These are phyloP conservation scores for Brachyalestes nurse DNA, from an alignment of 2,797 vertebrate genomes.

Conservation along the genomic window DNA sequence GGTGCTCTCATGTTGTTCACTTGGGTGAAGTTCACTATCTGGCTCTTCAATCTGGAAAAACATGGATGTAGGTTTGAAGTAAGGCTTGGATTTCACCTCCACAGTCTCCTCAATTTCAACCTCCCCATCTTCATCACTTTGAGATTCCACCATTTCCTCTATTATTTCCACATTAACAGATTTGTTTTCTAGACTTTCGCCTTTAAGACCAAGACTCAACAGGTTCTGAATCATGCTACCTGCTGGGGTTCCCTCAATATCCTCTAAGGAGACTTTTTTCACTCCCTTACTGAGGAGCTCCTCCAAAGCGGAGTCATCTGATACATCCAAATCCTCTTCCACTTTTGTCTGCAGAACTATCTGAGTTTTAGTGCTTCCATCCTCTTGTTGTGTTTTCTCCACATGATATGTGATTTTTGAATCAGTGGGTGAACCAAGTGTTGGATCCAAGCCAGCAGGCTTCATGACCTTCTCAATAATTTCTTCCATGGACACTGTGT, in stretches of 20 bases:
- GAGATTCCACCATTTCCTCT: slow-evolving; percentile 83
- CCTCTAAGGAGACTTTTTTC: slow-evolving; percentile 80
- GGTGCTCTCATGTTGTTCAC: slow-evolving; percentile 58
- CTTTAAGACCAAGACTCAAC: slow-evolving; percentile 80
- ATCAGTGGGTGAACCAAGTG: slow-evolving; percentile 73
- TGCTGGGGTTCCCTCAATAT: slow-evolving; percentile 78
- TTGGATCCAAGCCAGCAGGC: slow-evolving; percentile 77
- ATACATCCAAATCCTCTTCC: slow-evolving; percentile 83
- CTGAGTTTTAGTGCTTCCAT: slow-evolving; percentile 84
- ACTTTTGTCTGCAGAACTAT: slow-evolving; percentile 88
- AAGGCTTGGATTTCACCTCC: slow-evolving; percentile 71
- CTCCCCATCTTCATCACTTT: slow-evolving; percentile 70
- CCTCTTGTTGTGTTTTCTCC: slow-evolving; percentile 82
- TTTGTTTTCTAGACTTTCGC: slow-evolving; percentile 74
- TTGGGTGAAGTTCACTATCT: slow-evolving; percentile 75
- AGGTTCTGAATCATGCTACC: slow-evolving; percentile 85
- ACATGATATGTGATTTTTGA: slow-evolving; percentile 83
- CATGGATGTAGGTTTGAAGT: slow-evolving; percentile 70
- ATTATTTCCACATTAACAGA: slow-evolving; percentile 90
- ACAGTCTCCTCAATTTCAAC: slow-evolving; percentile 81
- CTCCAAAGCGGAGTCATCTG: slow-evolving; percentile 73
- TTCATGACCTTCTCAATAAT: slow-evolving; percentile 88
- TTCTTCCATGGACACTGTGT: slow-evolving; percentile 82
- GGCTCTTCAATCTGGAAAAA: slow-evolving; percentile 90
- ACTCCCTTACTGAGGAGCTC: slow-evolving; percentile 78